These are phyloP conservation scores for Rhinolophus ferrumequinum DNA, from an alignment of 2,113 vertebrate genomes.

Conservation along the genomic window DNA sequence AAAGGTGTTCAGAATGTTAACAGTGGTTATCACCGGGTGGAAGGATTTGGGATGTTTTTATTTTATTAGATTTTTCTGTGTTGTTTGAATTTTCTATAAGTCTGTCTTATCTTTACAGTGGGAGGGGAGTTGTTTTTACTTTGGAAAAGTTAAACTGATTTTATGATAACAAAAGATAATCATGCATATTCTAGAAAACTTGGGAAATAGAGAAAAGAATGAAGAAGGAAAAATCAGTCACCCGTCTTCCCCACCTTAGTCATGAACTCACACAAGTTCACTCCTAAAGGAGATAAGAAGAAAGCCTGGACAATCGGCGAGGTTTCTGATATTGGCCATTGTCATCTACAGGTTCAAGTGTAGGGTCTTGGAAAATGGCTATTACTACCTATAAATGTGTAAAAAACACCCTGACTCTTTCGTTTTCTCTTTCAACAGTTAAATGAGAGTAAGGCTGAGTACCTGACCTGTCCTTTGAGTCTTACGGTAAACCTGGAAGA, in stretches of 20 bases:
- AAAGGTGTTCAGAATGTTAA: not conserved
- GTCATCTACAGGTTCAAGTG: not conserved
- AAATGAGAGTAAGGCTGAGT: not conserved
- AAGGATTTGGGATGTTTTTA: not conserved
- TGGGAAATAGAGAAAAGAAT: not conserved
- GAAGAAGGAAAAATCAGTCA: not conserved
- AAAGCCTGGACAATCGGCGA: not conserved
- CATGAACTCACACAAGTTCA: not conserved
- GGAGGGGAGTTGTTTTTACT: not conserved
- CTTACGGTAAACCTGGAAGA: not conserved
- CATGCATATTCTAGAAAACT: not conserved
- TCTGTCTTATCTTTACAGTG: not conserved
- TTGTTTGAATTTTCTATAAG: not conserved
- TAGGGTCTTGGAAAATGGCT: not conserved
- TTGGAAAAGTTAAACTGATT: not conserved
- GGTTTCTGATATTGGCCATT: not conserved
- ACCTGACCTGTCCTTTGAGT: not conserved
- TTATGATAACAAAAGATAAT: not conserved
- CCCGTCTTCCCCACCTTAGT: not conserved
- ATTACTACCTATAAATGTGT: not conserved
- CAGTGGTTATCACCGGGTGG: not conserved
- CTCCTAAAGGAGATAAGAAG: not conserved
- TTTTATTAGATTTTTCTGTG: not conserved
- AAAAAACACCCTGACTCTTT: not conserved
- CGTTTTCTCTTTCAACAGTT: not conserved